Evolutionary conservation across 2,797 vertebrate genomes (phyloP).

Genomic region (Pseudochromis fuscus): DNA sequence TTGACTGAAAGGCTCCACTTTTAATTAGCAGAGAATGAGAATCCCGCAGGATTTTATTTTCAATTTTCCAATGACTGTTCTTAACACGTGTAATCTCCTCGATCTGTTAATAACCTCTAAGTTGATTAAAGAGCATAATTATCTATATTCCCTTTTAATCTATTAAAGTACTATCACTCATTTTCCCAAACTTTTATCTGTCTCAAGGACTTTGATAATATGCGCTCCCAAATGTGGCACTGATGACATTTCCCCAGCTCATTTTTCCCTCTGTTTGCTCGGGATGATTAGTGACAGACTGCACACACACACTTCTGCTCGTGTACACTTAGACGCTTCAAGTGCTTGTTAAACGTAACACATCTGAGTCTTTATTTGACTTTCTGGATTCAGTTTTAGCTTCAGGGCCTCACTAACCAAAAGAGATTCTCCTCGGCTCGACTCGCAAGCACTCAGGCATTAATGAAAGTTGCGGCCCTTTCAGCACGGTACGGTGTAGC

Average conservation of each 20-base stretch:
- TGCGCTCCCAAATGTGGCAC: constrained; percentile 9
- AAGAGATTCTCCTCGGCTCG: constrained; percentile 54
- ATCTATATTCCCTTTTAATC: constrained; percentile 66
- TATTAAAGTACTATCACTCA: constrained; percentile 62
- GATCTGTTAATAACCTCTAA: constrained; percentile 75
- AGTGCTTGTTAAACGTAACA: constrained; percentile 34
- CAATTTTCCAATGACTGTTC: constrained; percentile 69
- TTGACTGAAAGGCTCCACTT: constrained; percentile 25
- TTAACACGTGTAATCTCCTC: constrained; percentile 64
- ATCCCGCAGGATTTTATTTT: constrained; percentile 66
- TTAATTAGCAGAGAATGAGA: constrained; percentile 61
- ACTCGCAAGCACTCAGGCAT: constrained; percentile 48
- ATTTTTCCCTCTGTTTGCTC: constrained; percentile 40
- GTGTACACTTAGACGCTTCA: constrained; percentile 32
- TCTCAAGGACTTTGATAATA: constrained; percentile 53
- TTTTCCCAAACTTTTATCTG: constrained; percentile 58
- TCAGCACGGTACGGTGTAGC: constrained; percentile 19
- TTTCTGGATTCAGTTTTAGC: constrained; percentile 47
- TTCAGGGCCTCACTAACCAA: constrained; percentile 38
- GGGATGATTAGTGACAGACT: constrained; percentile 37
- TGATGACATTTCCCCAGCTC: constrained; percentile 41
- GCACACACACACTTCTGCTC: constrained; percentile 21
- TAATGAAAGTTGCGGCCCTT: constrained; percentile 61
- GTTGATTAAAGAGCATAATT: constrained; percentile 77
- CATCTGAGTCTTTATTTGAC: constrained; percentile 53